Evolutionary conservation across 2,888 invertebrate species (phyloP), one percentile per base, ranked within the genome.

Genomic region (Caenorhabditis afra): DNA sequence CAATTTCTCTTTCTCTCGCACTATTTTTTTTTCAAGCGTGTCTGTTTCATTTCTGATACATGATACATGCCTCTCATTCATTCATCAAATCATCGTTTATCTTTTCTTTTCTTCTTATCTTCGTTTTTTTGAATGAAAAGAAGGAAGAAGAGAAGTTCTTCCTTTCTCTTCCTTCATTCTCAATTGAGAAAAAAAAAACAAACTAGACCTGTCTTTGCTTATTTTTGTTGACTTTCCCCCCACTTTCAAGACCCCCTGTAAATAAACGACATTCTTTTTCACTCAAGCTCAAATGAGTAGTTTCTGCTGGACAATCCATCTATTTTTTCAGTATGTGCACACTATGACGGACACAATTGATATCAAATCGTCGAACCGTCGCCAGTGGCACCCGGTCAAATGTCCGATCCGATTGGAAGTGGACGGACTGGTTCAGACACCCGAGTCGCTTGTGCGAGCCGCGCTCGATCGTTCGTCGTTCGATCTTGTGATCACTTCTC

Each of bases 321-420:
- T 8, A 41, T 11, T 41, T 29, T 76, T 68, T 47, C 66, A 77
- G 78, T 50, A 78, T 78, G 78, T 50, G 11, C 59, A 39, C 23
- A 55, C 58, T n/a, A 78, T 78, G 78, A 78, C 71, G 53, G 71
- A 78, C 29, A 78, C 66, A 53, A 35, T 66, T 20, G 74, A 66
- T 66, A 23, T 53, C 23, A 59, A 59, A 37, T 22, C 47, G 35
- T 55, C 67, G 29, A 75, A 23, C 50, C 67, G 50, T 49, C 57
- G 67, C 14, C 59, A 49, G 49, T 75, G 75, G 75, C 37, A 61
- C 39, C 66, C 64, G 45, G 44, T 47, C n/a, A 12, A 22, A 11
- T 78, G 78, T 55, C 66, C 66, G 7, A 55, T 78, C 0, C 50
- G 52, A 22, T 41, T 78, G 41, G 68, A 71, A 55, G n/a, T 71